Base-by-base conservation (phyloP, 2,888 invertebrate genomes). In the Stictocephala bisonia region DNA sequence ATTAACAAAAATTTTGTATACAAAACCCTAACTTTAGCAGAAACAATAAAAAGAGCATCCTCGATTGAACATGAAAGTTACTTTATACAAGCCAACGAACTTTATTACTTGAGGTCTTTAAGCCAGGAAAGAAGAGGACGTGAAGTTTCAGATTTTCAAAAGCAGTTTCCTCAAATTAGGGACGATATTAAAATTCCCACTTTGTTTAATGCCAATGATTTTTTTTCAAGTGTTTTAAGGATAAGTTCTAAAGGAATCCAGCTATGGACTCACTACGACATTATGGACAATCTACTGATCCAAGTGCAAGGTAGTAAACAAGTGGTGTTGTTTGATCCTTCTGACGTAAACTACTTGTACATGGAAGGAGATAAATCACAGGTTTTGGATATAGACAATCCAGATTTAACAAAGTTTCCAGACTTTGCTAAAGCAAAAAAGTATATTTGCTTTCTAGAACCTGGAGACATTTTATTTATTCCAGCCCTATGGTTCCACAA, bases 401-500 rank as follows among this genome's bases (percentile, higher is more conserved):
- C 86, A 9, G 85, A 87, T 79, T 75, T 82, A 1, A 75, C 80
- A 0, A 80, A 79, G 60, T 87, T 80, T 80, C 87, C 87, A 0
- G 79, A 83, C 26, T 87, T 87, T 79, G 26, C 71, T 3, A 78
- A 83, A 48, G 85, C 84, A 1, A 79, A 79, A 1, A 79, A 82
- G 24, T 83, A 84, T 76, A 84, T 84, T 78, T 83, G 83, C 26
- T 66, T 80, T 9, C 78, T 87, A 71, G 80, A 84, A 29, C 83
- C 85, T 40, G 87, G 87, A 4, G 87, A 87, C 79, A 81, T 85
- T 56, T 79, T 87, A 3, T 88, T 85, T 76, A 87, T 87, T 75
- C 87, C 87, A 82, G 86, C 87, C n/a, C 80, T 88, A 20, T 88
- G 88, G 88, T 87, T 87, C 77, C 88, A 88, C 79, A 87, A 86